Percentiles rank a stretch among this genome's conserved stretches.
These are phyloP conservation scores for Macaria liturata DNA, from an alignment of 2,888 invertebrate genomes.

Conservation along the genomic window DNA sequence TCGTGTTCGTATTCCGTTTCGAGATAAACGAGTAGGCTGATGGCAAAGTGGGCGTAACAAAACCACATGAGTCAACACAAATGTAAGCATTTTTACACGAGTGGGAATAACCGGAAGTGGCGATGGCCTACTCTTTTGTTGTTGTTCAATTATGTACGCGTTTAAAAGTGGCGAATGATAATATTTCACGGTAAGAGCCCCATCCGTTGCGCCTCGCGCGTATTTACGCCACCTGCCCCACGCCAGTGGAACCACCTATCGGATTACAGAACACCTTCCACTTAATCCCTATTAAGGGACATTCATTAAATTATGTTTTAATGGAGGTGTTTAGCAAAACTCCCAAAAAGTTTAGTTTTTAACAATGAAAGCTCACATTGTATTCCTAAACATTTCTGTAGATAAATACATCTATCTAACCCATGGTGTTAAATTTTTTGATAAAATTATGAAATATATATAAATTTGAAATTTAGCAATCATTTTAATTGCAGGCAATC, in stretches of 20 bases:
- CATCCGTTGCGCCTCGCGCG: conserved; percentile 3
- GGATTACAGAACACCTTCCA: conserved; percentile 24
- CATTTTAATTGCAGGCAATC: too few relatives aligned
- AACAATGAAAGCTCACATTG: too few relatives aligned
- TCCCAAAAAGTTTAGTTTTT: too few relatives aligned
- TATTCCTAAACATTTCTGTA: too few relatives aligned
- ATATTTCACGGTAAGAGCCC: conserved; percentile 6
- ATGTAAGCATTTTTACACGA: neutral
- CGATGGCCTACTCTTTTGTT: too few relatives aligned
- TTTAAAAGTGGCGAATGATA: conserved; percentile 10
- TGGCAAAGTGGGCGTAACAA: neutral
- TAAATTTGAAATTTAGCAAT: too few relatives aligned
- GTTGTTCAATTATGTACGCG: neutral
- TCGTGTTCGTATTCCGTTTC: too few relatives aligned
- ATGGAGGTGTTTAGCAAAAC: too few relatives aligned
- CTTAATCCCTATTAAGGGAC: conserved; percentile 26
- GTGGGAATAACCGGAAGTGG: too few relatives aligned
- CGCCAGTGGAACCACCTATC: conserved; percentile 18
- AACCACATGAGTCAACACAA: neutral
- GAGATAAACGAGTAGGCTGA: neutral
- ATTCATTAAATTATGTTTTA: conserved; percentile 17
- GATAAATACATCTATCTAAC: too few relatives aligned
- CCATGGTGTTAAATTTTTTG: too few relatives aligned
- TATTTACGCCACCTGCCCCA: conserved; percentile 20
- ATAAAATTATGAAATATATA: too few relatives aligned